Conservation (phyloP, 2,888 invertebrate species). For the Drosophila demipolita region DNA sequence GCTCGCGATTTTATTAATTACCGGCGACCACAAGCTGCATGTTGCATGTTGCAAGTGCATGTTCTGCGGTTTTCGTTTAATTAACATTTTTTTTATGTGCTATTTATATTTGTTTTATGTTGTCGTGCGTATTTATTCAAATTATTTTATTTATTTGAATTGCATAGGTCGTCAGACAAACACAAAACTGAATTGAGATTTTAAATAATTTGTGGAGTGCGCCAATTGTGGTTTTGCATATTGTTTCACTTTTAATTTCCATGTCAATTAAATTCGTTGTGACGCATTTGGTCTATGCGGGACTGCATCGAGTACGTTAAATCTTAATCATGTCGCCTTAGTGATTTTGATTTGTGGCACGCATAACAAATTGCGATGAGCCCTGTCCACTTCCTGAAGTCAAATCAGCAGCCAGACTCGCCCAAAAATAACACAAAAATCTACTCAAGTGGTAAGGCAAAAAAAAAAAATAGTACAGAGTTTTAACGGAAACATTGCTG, state of each 20-base stretch:
- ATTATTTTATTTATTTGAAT: slow-evolving; percentile 8
- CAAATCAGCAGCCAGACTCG: slow-evolving; percentile 23
- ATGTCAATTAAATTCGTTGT: slow-evolving; percentile 57
- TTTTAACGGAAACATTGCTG: slow-evolving; percentile 60
- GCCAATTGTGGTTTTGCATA: slow-evolving; percentile 29
- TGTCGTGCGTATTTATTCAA: slow-evolving; percentile 21
- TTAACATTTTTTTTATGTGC: slow-evolving; percentile 61
- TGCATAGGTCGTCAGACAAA: slow-evolving; percentile 8
- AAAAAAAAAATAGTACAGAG: slow-evolving; percentile 60
- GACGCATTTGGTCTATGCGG: slow-evolving; percentile 18
- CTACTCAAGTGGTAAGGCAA: slow-evolving; percentile 79
- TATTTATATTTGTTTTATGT: slow-evolving; percentile 23
- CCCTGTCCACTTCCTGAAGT: slow-evolving; percentile 23
- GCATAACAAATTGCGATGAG: slow-evolving; percentile 72
- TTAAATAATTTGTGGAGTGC: slow-evolving; percentile 64
- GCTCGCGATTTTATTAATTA: slow-evolving; percentile 69
- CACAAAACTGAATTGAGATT: slow-evolving; percentile 52
- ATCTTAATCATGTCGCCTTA: slow-evolving; percentile 77
- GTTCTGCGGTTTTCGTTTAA: slow-evolving; percentile 70
- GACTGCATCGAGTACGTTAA: slow-evolving; percentile 60
- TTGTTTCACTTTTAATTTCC: slow-evolving; percentile 36
- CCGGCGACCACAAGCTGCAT: slow-evolving; percentile 67
- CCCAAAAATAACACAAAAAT: slow-evolving; percentile 75
- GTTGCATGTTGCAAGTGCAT: slow-evolving; percentile 60
- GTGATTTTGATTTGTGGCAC: slow-evolving; percentile 78